A percentile compares a stretch with the other conserved stretches of the same genome.
phyloP scores from a whole-genome alignment of 2,113 vertebrate species.

The Bolborhynchus lineola region DNA sequence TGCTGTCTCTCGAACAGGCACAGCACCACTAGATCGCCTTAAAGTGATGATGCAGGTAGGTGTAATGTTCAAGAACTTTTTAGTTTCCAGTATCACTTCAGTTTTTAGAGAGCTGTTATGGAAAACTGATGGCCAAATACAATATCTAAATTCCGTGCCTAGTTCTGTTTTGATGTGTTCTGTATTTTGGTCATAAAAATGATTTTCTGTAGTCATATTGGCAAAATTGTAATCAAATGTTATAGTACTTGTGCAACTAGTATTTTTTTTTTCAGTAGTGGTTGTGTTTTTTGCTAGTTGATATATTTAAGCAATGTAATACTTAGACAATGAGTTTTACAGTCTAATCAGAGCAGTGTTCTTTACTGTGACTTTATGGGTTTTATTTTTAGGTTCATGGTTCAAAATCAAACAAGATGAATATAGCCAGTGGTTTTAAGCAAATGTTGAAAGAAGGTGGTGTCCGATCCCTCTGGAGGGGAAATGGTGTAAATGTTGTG shows the following conservation, averaged over 20 bases:
- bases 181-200: background rate
- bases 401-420: slow-evolving; percentile 82
- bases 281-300: background rate
- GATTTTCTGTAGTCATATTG: background rate
- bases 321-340: background rate
- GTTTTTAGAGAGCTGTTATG: background rate
- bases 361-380: background rate
- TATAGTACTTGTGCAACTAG: background rate
- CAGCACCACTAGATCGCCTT: slow-evolving; percentile 89
- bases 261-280: background rate
- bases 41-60: slow-evolving; percentile 96
- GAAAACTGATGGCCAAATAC: background rate
- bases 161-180: background rate
- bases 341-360: background rate
- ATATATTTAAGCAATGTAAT: background rate
- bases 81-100: background rate
- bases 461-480: slow-evolving; percentile 87
- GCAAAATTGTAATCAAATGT: background rate
- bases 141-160: background rate
- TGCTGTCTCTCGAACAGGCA: slow-evolving; percentile 90
- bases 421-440: slow-evolving; percentile 82
- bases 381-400: slow-evolving; percentile 82
- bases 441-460: slow-evolving; percentile 93
- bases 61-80: background rate
- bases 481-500: slow-evolving; percentile 92